These are phyloP conservation scores for Galeopsomyia nigrocyanea DNA, from an alignment of 2,888 invertebrate species.

Conservation along the genomic window DNA sequence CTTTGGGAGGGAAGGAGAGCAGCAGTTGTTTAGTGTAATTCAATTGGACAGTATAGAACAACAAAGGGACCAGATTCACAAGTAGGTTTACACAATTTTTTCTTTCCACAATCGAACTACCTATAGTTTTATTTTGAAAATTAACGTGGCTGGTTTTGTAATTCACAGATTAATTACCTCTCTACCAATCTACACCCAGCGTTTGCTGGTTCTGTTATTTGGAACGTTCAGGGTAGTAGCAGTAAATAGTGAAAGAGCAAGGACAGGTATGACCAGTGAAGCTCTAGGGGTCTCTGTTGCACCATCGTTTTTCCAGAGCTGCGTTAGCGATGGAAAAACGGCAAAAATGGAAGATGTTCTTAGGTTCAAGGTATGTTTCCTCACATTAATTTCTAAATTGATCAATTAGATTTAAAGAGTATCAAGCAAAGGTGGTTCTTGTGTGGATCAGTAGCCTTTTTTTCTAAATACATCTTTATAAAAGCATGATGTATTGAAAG, in stretches of 20 bases:
- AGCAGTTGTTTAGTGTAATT: constrained; percentile 89
- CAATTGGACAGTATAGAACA: constrained; percentile 84
- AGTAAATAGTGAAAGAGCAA: constrained; percentile 89
- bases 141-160: constrained; percentile 1
- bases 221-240: constrained; percentile 97
- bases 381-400: not conserved
- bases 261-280: constrained; percentile 95
- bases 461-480: no score
- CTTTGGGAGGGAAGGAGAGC: constrained; percentile 93
- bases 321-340: constrained; percentile 94
- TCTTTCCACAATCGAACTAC: no score
- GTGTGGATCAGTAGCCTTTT: no score
- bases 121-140: not conserved
- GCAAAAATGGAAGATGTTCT: constrained; percentile 97
- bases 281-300: constrained; percentile 96
- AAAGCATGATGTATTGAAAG: no score
- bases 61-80: constrained; percentile 93
- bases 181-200: constrained; percentile 91
- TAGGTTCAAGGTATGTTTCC: constrained; percentile 84
- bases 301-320: constrained; percentile 96
- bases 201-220: constrained; percentile 92
- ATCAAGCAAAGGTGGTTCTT: no score
- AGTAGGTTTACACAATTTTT: constrained; percentile 72
- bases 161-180: constrained; percentile 85
- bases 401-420: not conserved